Evolutionary conservation across 1,140 invertebrate species (phyloP), one percentile per base, ranked within the genome.

Genomic region (Formica exsecta): DNA sequence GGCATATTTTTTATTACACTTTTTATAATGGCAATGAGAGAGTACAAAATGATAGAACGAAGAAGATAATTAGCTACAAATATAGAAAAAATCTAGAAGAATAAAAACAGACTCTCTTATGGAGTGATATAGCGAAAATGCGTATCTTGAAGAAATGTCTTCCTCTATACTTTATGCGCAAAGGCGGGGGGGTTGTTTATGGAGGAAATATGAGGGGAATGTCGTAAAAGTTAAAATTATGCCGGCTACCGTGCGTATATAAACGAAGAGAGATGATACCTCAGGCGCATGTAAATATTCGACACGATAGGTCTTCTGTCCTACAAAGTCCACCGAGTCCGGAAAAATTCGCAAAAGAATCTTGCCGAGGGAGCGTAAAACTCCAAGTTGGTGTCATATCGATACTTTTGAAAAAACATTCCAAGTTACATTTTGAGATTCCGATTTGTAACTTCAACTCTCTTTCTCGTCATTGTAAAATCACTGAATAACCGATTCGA

Each of bases 191-290:
- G 65, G n/a, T 6, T 22, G 64, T 51, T 11, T 8, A n/a, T 19
- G 36, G 36, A 19, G 22, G 5, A 68, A 70, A 48, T 66, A 48
- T 32, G 73, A 29, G 11, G 16, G 36, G 76, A 81, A 73, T 59
- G 87, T 84, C 70, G 70, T 88, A 75, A 87, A 88, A 84, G 85
- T 87, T 88, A 68, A 87, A 88, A 87, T 88, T 88, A 88, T 88
- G 54, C 62, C 19, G 61, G 61, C 38, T 73, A 51, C 71, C 44
- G 62, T 38, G 32, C 8, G 36, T 59, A 66, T 51, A 62, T 70
- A 54, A 51, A 70, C 57, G 76, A 83, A 87, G 68, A 87, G 54
- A 38, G 62, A 88, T 75, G 87, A 87, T 75, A 86, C 75, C 51
- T 80, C 51, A 65, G 76, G 68, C 54, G 70, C 75, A 54, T 70